These are phyloP conservation scores for Heliornis fulica DNA, from an alignment of 2,113 vertebrate species.

Conservation along the genomic window DNA sequence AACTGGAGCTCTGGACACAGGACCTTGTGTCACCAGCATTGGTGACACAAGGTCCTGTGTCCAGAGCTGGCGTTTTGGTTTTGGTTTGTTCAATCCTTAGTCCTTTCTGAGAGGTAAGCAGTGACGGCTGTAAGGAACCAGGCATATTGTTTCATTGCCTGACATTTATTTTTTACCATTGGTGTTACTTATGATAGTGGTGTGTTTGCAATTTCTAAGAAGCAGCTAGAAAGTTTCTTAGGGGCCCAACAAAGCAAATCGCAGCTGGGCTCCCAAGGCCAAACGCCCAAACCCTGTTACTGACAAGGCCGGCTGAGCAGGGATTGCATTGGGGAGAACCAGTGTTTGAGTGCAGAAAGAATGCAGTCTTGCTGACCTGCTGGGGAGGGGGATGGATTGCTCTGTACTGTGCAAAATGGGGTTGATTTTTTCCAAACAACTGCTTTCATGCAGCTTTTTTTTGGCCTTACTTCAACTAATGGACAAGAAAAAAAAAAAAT, in stretches of 20 bases:
- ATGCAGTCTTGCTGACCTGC: too few species aligned
- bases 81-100: slow-evolving; percentile 79
- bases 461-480: not conserved
- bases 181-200: not conserved
- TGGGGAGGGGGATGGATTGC: not conserved
- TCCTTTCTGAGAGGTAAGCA: slow-evolving; percentile 73
- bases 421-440: not conserved
- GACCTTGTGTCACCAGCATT: slow-evolving; percentile 79
- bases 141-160: not conserved
- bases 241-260: too few species aligned
- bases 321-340: not conserved
- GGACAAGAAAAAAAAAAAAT: not conserved
- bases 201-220: too few species aligned
- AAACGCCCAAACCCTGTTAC: too few species aligned
- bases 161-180: not conserved
- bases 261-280: too few species aligned
- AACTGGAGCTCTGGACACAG: slow-evolving; percentile 80
- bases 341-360: not conserved
- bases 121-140: not conserved
- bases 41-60: too few species aligned
- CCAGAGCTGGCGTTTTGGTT: too few species aligned
- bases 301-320: too few species aligned
- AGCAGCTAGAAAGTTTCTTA: too few species aligned
- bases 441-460: not conserved
- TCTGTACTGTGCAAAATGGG: not conserved